Evolutionary conservation across 2,113 vertebrate species (phyloP).

Genomic region (Fukomys damarensis): DNA sequence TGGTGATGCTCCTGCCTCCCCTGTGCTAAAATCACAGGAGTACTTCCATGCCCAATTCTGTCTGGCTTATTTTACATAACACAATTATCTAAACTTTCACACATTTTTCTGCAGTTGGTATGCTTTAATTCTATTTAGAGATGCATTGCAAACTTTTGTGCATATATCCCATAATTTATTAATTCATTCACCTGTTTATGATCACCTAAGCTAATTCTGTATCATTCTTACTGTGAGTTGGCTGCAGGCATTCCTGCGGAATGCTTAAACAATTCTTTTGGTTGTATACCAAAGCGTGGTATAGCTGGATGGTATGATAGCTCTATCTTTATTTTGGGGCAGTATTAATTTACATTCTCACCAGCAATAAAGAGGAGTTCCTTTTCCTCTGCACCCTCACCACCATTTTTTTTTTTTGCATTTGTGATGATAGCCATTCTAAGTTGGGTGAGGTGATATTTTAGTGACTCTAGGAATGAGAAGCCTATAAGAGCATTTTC

Average conservation of each 20-base stretch:
- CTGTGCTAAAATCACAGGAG: background rate
- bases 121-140: background rate
- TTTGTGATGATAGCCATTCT: background rate
- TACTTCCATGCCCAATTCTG: background rate
- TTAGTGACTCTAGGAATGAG: background rate
- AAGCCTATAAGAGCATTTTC: background rate
- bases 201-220: background rate
- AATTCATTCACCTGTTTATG: background rate
- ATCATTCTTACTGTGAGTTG: background rate
- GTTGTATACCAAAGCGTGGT: background rate
- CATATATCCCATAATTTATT: background rate
- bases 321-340: background rate
- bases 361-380: background rate
- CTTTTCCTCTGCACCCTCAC: background rate
- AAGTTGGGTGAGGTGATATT: background rate
- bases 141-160: background rate
- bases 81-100: background rate
- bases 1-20: background rate
- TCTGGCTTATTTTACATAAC: background rate
- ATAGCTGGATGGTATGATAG: background rate
- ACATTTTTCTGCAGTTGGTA: background rate
- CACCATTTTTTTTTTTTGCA: background rate
- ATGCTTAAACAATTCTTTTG: background rate
- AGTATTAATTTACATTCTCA: background rate
- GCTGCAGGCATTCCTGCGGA: background rate